A percentile compares a stretch with the other conserved stretches of the same genome.
Conservation (phyloP, 2,797 vertebrate genomes). For the Neoniphon sammara region DNA sequence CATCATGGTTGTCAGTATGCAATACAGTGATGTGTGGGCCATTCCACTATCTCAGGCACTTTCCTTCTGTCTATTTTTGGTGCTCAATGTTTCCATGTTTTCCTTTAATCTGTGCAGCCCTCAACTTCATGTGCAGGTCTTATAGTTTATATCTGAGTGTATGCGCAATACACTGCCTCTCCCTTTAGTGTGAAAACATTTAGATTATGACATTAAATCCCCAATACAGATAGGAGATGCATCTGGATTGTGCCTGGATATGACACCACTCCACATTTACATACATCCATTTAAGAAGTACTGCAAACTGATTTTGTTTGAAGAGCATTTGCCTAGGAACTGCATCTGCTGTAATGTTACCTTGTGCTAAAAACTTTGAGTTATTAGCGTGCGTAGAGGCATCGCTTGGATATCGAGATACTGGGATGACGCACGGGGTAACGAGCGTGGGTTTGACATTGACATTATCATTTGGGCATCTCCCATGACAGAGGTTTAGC, state of each 20-base stretch:
- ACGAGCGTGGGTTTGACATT: no score
- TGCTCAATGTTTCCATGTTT: slow-evolving; percentile 35
- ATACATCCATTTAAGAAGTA: not conserved
- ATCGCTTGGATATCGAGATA: no score
- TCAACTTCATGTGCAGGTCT: slow-evolving; percentile 5
- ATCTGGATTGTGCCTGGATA: not conserved
- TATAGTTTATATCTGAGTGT: not conserved
- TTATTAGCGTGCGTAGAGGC: no score
- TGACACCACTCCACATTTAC: not conserved
- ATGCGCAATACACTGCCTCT: not conserved
- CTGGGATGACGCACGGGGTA: no score
- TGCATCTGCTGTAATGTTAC: no score
- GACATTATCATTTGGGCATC: no score
- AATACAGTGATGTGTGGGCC: slow-evolving; percentile 11
- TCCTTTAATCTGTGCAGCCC: not conserved
- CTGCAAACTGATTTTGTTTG: no score
- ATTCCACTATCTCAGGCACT: slow-evolving; percentile 38
- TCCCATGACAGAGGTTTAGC: no score
- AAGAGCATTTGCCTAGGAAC: no score
- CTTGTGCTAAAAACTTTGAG: no score
- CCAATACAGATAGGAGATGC: not conserved
- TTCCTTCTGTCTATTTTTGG: slow-evolving; percentile 11
- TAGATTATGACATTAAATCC: not conserved
- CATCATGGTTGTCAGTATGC: not conserved
- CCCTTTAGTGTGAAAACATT: not conserved